Base-by-base conservation (phyloP, 2,797 vertebrate genomes). In the Anabacerthia variegaticeps region DNA sequence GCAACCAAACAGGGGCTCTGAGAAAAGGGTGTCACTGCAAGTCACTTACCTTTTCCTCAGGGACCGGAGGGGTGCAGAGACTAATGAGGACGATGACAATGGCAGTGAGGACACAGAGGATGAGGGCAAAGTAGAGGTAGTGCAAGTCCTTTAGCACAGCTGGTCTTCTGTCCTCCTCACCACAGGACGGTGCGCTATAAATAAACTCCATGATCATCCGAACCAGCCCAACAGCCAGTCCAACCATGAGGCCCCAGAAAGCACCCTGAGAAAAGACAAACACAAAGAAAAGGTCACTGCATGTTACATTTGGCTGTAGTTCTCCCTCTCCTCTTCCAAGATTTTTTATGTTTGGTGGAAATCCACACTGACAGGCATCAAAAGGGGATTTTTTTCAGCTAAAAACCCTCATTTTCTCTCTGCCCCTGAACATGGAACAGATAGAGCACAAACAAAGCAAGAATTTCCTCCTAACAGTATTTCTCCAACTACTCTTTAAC, bases 71-170 rank as follows among this genome's bases (percentile, higher is more conserved):
- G 2, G 99, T 99, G 91, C 97, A 98, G 88, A 99, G 96, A 84
- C 99, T 99, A 92, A 99, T 61, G 1, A 85, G 61, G 58, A 97
- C 14, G 6, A 98, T 99, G 93, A 98, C 62, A 3, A 98, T 21
- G 4, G 95, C 95, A 2, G 98, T 98, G 80, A 99, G 67, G 71
- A 54, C 97, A 9, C 98, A 98, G 69, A 99, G 98, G 58, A 99
- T 97, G 39, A 99, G 97, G 9, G 99, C 99, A n/a, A 99, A 99
- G 98, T 99, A 99, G 73, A 99, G 98, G 95, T 99, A 99, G 96
- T 99, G 99, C 71, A 99, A 95, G 10, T 99, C 92, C 92, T 98
- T 98, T 52, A 99, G 89, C 61, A 99, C 12, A 3, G 98, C 87
- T 2, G 99, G 99, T 15, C 99, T 98, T 5, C 1, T 67, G 97